Percentiles rank a stretch among this genome's conserved stretches.
Evolutionary conservation across 2,888 invertebrate genomes (phyloP).

Genomic region (Lomographa bimaculata): DNA sequence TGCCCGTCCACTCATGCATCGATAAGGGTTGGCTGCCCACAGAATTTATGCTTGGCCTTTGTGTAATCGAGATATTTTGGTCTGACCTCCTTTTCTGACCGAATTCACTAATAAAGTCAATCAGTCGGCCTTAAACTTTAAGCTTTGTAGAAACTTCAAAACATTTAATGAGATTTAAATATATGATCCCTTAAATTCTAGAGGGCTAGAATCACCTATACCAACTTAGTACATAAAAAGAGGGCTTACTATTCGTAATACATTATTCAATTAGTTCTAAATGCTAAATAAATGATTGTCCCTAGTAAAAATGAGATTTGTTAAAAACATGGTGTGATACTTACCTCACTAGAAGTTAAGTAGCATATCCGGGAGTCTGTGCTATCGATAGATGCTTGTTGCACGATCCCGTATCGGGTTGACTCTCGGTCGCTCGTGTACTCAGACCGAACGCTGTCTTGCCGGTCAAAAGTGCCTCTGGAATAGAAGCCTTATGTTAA

Average conservation of each 20-base stretch:
- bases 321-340: too few species aligned
- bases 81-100: constrained; percentile 27
- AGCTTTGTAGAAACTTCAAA: constrained; percentile 18
- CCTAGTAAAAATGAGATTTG: too few species aligned
- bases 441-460: constrained; percentile 94
- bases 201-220: background rate
- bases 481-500: constrained; percentile 45
- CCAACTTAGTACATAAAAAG: too few species aligned
- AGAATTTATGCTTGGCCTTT: constrained; percentile 28
- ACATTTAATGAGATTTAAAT: constrained; percentile 20
- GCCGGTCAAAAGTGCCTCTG: constrained; percentile 94
- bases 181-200: constrained; percentile 4
- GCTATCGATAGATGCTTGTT: constrained; percentile 97
- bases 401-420: constrained; percentile 93
- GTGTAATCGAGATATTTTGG: constrained; percentile 31
- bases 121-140: constrained; percentile 20
- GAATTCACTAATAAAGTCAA: constrained; percentile 23
- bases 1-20: constrained; percentile 33
- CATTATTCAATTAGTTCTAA: too few species aligned
- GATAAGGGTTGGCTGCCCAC: constrained; percentile 30
- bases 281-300: too few species aligned
- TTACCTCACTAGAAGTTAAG: constrained; percentile 97
- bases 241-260: too few species aligned
- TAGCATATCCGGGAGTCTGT: constrained; percentile 97
- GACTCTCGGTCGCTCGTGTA: constrained; percentile 95